Evolutionary conservation across 2,888 invertebrate genomes (phyloP).

Genomic region (Drosophila crucigera): DNA sequence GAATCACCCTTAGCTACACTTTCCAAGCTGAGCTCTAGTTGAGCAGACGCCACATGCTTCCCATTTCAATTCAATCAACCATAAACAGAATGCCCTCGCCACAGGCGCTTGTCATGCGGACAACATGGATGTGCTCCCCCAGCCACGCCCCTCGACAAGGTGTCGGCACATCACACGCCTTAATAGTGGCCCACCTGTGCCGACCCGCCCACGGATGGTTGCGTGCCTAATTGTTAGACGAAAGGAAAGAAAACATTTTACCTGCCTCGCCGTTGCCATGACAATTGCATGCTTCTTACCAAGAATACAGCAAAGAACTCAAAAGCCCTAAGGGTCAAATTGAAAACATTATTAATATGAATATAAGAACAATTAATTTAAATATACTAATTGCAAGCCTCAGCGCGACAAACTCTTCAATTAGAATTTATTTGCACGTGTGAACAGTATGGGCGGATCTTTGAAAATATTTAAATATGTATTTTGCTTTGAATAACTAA

Average conservation of each 20-base stretch:
- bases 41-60: slow-evolving; percentile 30
- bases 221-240: slow-evolving; percentile 74
- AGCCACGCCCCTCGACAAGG: slow-evolving; percentile 56
- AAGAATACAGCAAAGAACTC: slow-evolving; percentile 10
- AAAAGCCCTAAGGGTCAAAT: slow-evolving; percentile 19
- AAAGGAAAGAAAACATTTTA: slow-evolving; percentile 50
- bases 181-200: slow-evolving; percentile 39
- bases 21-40: slow-evolving; percentile 16
- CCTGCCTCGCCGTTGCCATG: slow-evolving; percentile 60
- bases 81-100: slow-evolving; percentile 52
- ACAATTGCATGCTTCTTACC: slow-evolving; percentile 31
- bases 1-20: slow-evolving; percentile 31
- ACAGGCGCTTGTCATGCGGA: slow-evolving; percentile 54
- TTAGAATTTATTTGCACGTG: neutral
- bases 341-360: neutral
- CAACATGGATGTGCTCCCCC: slow-evolving; percentile 36
- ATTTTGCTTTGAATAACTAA: neutral
- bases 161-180: slow-evolving; percentile 63
- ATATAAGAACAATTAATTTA: slow-evolving; percentile 21
- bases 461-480: neutral
- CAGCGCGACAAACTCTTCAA: neutral
- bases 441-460: neutral
- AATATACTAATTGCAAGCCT: neutral
- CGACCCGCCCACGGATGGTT: slow-evolving; percentile 38
- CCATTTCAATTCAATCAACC: slow-evolving; percentile 74